Evolutionary conservation across 1,140 invertebrate species (phyloP), one percentile per base, ranked within the genome.

Genomic region (Geopemphigus sp.): DNA sequence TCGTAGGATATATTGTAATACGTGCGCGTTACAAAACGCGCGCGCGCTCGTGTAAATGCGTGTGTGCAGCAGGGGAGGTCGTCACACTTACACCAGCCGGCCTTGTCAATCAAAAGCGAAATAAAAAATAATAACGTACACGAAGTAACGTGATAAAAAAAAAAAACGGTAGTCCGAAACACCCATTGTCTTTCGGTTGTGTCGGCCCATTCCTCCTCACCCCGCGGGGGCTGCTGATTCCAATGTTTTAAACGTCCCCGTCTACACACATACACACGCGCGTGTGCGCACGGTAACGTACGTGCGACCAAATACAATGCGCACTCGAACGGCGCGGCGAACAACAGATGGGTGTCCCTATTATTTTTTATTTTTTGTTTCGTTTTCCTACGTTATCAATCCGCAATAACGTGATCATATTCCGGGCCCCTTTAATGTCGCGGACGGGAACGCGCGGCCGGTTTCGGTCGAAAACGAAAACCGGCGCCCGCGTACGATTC

Each of bases 61-160:
- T 53, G 54, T 54, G 56, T 14, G 32, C 3, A 3, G 8, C 32
- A 39, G 8, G 73, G 53, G 73, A 76, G 57, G 74, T 78, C 74
- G 74, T 78, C 74, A 78, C 74, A 76, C 73, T 76, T 76, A 61
- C 73, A 78, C 74, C 74, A 78, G 74, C 74, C 74, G 74, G 74
- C 74, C 74, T 78, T 78, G 74, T 78, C 74, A 78, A 78, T 78
- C 74, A 78, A 78, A 76, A 26, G 19, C 1, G 22, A 76, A 76
- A 76, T 17, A 61, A 61, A 78, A 47, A 68, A 70, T 54, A 72
- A 72, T 72, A 72, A 72, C 26, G 68, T 54, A 29, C 54, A 72
- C 68, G 68, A 72, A 72, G 29, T 70, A 70, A 70, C 54, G 19
- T 53, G 54, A 29, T 19, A 63, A 50, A 50, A 78, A 61, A 17